These are phyloP conservation scores for Lasioglossum leucozonium DNA, from an alignment of 2,888 invertebrate genomes.

Conservation along the genomic window DNA sequence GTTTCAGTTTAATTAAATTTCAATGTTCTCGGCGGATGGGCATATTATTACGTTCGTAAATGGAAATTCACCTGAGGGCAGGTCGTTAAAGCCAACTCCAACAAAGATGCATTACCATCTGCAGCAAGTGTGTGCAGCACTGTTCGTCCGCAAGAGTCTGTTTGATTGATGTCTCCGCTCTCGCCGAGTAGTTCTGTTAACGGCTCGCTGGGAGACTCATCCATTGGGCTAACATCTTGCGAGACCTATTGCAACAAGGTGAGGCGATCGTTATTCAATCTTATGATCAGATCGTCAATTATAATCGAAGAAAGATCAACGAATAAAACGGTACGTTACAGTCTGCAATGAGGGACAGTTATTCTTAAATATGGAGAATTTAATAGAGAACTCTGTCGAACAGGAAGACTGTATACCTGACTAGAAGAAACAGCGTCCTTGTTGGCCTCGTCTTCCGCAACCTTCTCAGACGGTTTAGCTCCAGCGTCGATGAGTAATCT, in stretches of 20 bases:
- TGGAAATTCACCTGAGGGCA: conserved; percentile 84
- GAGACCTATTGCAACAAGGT: conserved; percentile 76
- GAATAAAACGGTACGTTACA: no score
- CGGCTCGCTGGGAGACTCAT: conserved; percentile 83
- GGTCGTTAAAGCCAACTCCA: conserved; percentile 88
- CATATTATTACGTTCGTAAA: neutral
- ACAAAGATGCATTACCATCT: conserved; percentile 89
- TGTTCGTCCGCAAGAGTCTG: conserved; percentile 88
- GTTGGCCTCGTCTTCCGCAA: conserved; percentile 80
- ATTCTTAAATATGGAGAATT: no score
- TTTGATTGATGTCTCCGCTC: conserved; percentile 85
- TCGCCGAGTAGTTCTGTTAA: conserved; percentile 84
- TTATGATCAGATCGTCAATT: neutral
- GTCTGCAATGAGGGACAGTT: no score
- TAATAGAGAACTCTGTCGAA: no score
- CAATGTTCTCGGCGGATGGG: conserved; percentile 10
- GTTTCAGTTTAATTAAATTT: neutral
- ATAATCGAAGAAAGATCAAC: neutral
- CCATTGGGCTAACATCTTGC: conserved; percentile 82
- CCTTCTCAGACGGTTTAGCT: conserved; percentile 86
- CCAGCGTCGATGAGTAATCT: conserved; percentile 91
- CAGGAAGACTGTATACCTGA: conserved; percentile 76
- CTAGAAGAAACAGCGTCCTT: conserved; percentile 83
- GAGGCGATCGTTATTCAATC: neutral
- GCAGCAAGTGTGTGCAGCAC: conserved; percentile 91